These are phyloP conservation scores for Drosophila atripex DNA, from an alignment of 2,888 invertebrate species.

Conservation along the genomic window DNA sequence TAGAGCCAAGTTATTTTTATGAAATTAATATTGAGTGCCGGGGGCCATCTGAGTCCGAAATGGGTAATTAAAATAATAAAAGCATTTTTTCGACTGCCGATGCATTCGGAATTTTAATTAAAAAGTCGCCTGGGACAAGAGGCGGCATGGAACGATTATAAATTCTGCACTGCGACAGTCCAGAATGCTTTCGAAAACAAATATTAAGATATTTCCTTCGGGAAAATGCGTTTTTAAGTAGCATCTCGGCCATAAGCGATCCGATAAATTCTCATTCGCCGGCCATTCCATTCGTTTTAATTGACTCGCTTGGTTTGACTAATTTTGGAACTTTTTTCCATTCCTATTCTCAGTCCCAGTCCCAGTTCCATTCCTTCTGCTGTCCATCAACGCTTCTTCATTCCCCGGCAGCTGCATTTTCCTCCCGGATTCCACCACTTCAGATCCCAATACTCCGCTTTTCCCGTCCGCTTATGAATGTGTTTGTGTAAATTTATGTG, in stretches of 20 bases:
- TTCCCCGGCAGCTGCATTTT: slow-evolving; percentile 59
- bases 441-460: slow-evolving; percentile 38
- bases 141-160: slow-evolving; percentile 44
- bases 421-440: slow-evolving; percentile 44
- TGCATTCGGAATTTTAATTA: slow-evolving; percentile 74
- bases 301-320: slow-evolving; percentile 64
- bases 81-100: slow-evolving; percentile 61
- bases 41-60: slow-evolving; percentile 69
- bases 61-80: slow-evolving; percentile 81
- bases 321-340: slow-evolving; percentile 61
- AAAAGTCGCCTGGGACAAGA: slow-evolving; percentile 58
- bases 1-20: slow-evolving; percentile 67
- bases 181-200: slow-evolving; percentile 72
- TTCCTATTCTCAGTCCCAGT: not conserved
- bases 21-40: slow-evolving; percentile 76
- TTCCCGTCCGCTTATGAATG: slow-evolving; percentile 44
- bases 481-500: slow-evolving; percentile 61
- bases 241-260: slow-evolving; percentile 33
- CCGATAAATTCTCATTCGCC: slow-evolving; percentile 39
- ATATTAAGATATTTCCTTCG: slow-evolving; percentile 55
- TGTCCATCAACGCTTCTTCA: slow-evolving; percentile 31
- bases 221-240: slow-evolving; percentile 67
- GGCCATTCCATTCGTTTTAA: slow-evolving; percentile 59
- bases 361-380: slow-evolving; percentile 8
- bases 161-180: slow-evolving; percentile 62